Evolutionary conservation across 2,888 invertebrate species (phyloP).

Genomic region (Erebia epiphron): DNA sequence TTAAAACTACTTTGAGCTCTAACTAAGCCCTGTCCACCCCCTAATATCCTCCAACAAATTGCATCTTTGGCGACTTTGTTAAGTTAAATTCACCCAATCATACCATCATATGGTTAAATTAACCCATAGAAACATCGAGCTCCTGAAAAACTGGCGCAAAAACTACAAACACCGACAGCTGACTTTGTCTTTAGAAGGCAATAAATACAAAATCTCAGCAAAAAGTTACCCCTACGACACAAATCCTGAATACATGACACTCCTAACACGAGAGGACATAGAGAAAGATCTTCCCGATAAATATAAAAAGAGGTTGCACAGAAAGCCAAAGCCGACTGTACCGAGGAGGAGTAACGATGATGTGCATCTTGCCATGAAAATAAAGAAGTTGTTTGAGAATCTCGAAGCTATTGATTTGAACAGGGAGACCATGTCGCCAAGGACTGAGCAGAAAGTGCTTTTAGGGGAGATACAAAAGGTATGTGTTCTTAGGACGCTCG

Average conservation of each 20-base stretch:
- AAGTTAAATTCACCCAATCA: background rate
- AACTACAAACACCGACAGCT: constrained; percentile 59
- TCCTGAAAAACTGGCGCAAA: constrained; percentile 81
- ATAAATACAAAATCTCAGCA: constrained; percentile 51
- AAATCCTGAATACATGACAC: constrained; percentile 78
- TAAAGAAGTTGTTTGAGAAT: constrained; percentile 71
- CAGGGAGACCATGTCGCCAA: constrained; percentile 70
- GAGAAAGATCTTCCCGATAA: constrained; percentile 77
- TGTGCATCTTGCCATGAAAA: constrained; percentile 69
- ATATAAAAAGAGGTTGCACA: constrained; percentile 59
- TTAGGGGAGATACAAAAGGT: constrained; percentile 84
- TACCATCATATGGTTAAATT: too few relatives aligned
- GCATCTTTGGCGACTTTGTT: too few relatives aligned
- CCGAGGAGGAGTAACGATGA: constrained; percentile 65
- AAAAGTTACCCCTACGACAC: constrained; percentile 80
- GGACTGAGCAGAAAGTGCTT: constrained; percentile 79
- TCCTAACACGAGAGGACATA: constrained; percentile 74
- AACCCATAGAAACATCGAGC: constrained; percentile 61
- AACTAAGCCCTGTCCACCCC: too few relatives aligned
- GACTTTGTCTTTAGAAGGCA: constrained; percentile 42
- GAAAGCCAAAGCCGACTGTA: constrained; percentile 57
- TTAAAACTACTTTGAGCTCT: too few relatives aligned
- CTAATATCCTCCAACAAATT: too few relatives aligned
- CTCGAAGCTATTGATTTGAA: constrained; percentile 71
- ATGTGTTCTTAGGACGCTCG: background rate